Percentiles rank a stretch among this genome's conserved stretches.
These are phyloP conservation scores for Apostichopus leukothele DNA, from an alignment of 53 echinoderm and acorn worm species.

Conservation along the genomic window DNA sequence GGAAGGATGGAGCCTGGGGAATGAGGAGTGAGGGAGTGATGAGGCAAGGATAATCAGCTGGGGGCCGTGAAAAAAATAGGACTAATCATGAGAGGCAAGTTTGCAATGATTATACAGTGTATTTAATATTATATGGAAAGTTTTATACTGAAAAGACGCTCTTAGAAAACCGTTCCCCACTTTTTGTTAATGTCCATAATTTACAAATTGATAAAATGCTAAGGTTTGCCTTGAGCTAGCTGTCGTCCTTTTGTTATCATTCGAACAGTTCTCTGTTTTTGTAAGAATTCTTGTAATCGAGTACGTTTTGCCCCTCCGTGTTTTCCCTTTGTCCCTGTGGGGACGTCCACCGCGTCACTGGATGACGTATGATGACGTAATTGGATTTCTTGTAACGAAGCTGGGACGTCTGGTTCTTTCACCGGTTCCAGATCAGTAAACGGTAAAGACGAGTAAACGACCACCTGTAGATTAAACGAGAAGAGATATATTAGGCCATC, in stretches of 20 bases:
- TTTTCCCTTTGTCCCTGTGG: constrained; percentile 43
- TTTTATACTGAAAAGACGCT: too few relatives aligned
- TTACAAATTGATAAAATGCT: background rate
- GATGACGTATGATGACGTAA: constrained; percentile 74
- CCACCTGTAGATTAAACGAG: constrained; percentile 53
- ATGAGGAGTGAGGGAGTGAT: too few relatives aligned
- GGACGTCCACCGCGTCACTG: constrained; percentile 57
- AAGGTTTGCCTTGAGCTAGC: constrained; percentile 22
- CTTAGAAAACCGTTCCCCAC: too few relatives aligned
- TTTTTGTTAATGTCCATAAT: too few relatives aligned
- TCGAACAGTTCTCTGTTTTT: constrained; percentile 74
- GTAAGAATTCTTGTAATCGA: constrained; percentile 75
- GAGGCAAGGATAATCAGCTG: too few relatives aligned
- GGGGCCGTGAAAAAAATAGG: too few relatives aligned
- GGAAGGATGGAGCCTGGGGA: too few relatives aligned
- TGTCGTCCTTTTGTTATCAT: constrained; percentile 48
- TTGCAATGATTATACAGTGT: too few relatives aligned
- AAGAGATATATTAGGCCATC: background rate
- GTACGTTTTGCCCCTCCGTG: constrained; percentile 64
- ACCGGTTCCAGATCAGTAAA: constrained; percentile 88
- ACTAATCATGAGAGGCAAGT: too few relatives aligned
- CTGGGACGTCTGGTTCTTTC: constrained; percentile 73
- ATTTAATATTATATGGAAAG: too few relatives aligned
- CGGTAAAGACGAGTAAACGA: constrained; percentile 92
- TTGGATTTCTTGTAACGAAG: constrained; percentile 79